A percentile compares a stretch with the other conserved stretches of the same genome.
These are phyloP conservation scores for Dascillus cervinus DNA, from an alignment of 2,888 invertebrate species.

Conservation along the genomic window DNA sequence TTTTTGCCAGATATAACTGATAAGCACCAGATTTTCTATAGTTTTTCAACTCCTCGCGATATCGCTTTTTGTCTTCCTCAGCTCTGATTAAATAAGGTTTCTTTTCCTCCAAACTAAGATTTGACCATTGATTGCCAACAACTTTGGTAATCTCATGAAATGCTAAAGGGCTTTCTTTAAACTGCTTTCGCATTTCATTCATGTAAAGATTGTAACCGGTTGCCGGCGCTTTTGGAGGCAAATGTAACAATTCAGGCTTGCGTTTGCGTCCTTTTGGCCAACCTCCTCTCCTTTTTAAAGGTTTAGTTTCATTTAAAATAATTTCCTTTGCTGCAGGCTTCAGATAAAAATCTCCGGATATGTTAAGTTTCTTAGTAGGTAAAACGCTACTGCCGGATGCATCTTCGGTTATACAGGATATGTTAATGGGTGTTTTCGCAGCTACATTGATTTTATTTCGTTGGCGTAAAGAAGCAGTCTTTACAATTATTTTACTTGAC, in stretches of 20 bases:
- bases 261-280: slow-evolving; percentile 55
- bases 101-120: slow-evolving; percentile 46
- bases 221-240: slow-evolving; percentile 50
- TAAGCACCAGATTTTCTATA: slow-evolving; percentile 51
- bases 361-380: too few species aligned
- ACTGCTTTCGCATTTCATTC: slow-evolving; percentile 47
- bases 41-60: slow-evolving; percentile 48
- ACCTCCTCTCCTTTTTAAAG: slow-evolving; percentile 46
- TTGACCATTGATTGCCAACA: slow-evolving; percentile 51
- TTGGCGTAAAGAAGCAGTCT: too few species aligned
- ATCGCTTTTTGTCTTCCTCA: slow-evolving; percentile 50
- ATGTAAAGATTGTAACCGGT: slow-evolving; percentile 51
- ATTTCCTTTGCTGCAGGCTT: background rate
- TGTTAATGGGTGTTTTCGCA: background rate
- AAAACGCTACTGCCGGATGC: background rate
- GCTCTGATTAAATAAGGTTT: slow-evolving; percentile 49
- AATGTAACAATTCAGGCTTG: slow-evolving; percentile 45
- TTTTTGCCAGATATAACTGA: slow-evolving; percentile 46
- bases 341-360: background rate
- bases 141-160: slow-evolving; percentile 52
- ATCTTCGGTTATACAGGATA: background rate
- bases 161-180: slow-evolving; percentile 44
- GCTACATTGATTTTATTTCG: background rate
- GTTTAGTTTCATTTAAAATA: slow-evolving; percentile 14
- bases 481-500: background rate